Percentiles rank a stretch among this genome's conserved stretches.
phyloP scores from a whole-genome alignment of 2,888 invertebrate genomes.

The Crepidodera aurea region DNA sequence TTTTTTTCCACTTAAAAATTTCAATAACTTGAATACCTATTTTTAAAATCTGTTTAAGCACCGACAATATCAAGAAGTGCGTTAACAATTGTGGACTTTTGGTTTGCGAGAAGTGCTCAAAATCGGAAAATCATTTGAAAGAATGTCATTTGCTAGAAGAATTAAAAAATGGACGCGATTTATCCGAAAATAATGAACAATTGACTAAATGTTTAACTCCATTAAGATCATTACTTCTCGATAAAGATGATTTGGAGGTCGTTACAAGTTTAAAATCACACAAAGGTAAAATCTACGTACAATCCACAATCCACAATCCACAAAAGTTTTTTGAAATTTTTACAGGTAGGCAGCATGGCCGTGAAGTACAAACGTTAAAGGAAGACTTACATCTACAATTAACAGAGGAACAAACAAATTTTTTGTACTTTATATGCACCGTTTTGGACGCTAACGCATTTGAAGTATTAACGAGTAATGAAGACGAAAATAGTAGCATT shows the following conservation, averaged over 20 bases:
- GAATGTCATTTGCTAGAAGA: conserved; percentile 72
- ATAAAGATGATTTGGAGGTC: conserved; percentile 63
- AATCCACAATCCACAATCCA: background rate
- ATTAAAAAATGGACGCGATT: conserved; percentile 61
- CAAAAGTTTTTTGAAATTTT: background rate
- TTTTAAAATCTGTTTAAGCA: conserved; percentile 57
- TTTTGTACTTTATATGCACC: conserved; percentile 68
- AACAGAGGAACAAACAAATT: conserved; percentile 65
- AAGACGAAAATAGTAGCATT: conserved; percentile 60
- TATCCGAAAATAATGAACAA: background rate
- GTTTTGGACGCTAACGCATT: conserved; percentile 75
- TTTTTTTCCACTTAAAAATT: no score
- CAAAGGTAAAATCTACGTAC: conserved; percentile 48
- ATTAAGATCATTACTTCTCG: conserved; percentile 60
- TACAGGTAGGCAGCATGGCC: conserved; percentile 61
- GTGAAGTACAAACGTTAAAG: conserved; percentile 67
- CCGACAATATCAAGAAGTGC: conserved; percentile 62
- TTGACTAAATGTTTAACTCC: conserved; percentile 58
- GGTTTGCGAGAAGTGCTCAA: conserved; percentile 74
- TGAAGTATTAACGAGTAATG: conserved; percentile 64
- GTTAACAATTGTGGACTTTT: conserved; percentile 72
- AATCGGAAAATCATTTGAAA: conserved; percentile 65
- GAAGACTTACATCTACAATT: conserved; percentile 63
- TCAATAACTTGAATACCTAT: no score
- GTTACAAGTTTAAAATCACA: conserved; percentile 66